A percentile compares a stretch with the other conserved stretches of the same genome.
Conservation (phyloP, 2,888 invertebrate genomes). For the Andrena marginata region DNA sequence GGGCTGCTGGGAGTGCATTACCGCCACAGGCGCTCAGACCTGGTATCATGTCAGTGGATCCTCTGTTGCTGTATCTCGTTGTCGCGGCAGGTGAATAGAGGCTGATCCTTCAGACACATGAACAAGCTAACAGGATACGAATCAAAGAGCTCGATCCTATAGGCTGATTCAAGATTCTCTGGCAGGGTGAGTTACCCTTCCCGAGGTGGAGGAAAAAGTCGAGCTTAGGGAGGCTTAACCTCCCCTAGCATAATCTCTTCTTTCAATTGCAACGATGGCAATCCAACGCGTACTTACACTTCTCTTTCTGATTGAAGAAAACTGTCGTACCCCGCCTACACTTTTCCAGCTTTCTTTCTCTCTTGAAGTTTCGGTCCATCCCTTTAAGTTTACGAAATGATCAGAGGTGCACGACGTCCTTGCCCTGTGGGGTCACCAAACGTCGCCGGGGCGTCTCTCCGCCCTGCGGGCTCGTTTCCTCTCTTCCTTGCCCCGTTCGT, state of each 20-base stretch:
- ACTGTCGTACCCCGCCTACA: too few species aligned
- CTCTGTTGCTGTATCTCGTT: constrained; percentile 6
- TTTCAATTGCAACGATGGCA: not conserved
- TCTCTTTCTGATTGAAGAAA: not conserved
- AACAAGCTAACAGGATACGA: constrained; percentile 8
- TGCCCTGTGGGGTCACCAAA: constrained; percentile 49
- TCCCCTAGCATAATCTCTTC: too few species aligned
- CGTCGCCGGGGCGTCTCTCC: constrained; percentile 21
- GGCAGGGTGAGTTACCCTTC: too few species aligned
- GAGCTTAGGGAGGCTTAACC: too few species aligned
- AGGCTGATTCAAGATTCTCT: not conserved
- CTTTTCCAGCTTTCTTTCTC: not conserved
- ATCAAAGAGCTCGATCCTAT: not conserved
- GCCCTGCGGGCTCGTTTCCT: not conserved
- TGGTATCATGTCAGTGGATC: not conserved
- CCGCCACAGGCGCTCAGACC: not conserved
- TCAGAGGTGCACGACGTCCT: constrained; percentile 51
- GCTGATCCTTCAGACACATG: not conserved
- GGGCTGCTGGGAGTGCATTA: not conserved
- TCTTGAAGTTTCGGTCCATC: constrained; percentile 13
- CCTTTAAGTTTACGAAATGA: constrained; percentile 11
- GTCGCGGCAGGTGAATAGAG: constrained; percentile 6
- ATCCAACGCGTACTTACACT: not conserved
- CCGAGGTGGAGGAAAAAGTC: too few species aligned
- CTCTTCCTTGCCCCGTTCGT: constrained; percentile 23